Percentiles rank a stretch among this genome's conserved stretches.
Conservation (phyloP, 2,888 invertebrate genomes). For the Apeira syringaria region DNA sequence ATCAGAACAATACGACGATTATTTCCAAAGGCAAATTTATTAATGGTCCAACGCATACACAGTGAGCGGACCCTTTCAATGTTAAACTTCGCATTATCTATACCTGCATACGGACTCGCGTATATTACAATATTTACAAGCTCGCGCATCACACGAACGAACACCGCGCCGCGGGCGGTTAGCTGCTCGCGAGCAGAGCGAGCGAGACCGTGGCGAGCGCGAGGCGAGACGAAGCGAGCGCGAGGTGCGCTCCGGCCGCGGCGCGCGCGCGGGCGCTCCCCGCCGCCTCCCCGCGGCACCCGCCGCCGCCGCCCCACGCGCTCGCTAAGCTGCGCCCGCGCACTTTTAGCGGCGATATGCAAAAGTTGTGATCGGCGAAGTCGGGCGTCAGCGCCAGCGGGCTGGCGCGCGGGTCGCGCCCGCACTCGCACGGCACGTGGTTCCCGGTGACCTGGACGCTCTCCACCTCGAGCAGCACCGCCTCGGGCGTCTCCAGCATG, state of each 20-base stretch:
- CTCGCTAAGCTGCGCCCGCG: constrained; percentile 90
- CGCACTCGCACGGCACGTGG: constrained; percentile 95
- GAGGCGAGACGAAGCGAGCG: constrained; percentile 46
- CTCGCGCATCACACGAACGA: constrained; percentile 61
- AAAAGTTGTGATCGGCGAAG: constrained; percentile 90
- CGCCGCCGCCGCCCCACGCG: constrained; percentile 57
- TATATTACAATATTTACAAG: constrained; percentile 81
- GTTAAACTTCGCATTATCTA: constrained; percentile 76
- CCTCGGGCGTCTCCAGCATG: constrained; percentile 90
- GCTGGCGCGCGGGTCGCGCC: constrained; percentile 89
- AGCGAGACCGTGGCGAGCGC: constrained; percentile 56
- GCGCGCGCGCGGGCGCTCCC: constrained; percentile 62
- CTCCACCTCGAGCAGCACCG: constrained; percentile 88
- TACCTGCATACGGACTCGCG: constrained; percentile 57
- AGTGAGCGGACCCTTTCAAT: constrained; percentile 81
- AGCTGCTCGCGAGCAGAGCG: constrained; percentile 66
- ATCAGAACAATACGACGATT: constrained; percentile 41
- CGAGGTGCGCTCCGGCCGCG: constrained; percentile 51
- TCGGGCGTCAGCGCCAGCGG: constrained; percentile 87
- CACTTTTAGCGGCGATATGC: constrained; percentile 93
- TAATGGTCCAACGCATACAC: constrained; percentile 82
- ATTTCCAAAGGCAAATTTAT: constrained; percentile 79
- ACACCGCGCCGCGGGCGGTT: constrained; percentile 70
- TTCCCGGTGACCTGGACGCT: constrained; percentile 89
- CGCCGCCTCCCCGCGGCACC: constrained; percentile 68